Base-by-base conservation (phyloP, 2,888 invertebrate species). In the Nomada ruficornis region DNA sequence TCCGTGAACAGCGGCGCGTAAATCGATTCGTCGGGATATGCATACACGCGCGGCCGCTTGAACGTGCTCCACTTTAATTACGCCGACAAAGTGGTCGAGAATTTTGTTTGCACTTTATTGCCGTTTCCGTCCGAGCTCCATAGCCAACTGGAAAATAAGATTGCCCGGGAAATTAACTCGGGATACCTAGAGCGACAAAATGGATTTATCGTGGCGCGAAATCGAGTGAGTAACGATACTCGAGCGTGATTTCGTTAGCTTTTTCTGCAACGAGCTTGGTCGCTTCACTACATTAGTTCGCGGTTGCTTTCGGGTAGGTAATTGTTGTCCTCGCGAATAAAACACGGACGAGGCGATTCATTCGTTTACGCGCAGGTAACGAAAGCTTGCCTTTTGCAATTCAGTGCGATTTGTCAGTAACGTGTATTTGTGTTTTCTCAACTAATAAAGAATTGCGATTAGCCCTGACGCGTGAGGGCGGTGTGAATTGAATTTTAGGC, bases 1-100 rank as follows among this genome's bases (percentile, higher is more conserved):
- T n/a, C 50, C 63, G 54, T 50, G 52, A 52, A 18, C 5, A 20
- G 29, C 15, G 42, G 20, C 42, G 29, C 29, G 29, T 64, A 52
- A 47, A 84, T 84, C 82, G 79, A 84, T 84, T 54, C 23, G 15
- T 15, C 50, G 47, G 50, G 52, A 80, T 68, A 76, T 73, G 60
- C 67, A 69, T 57, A 59, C 36, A 63, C 60, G 36, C 36, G 29
- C 54, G 18, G 13, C 26, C 52, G n/a, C 15, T 20, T 52, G 23
- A 7, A 20, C 54, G 52, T 60, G 60, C 63, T 29, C 23, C 42
- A 57, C 68, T 79, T 79, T 79, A 79, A 80, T 79, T 68, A 73
- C 62, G n/a, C 7, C 50, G 55, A 52, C 72, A 67, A 52, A 47
- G 42, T 29, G 67, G 60, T 18, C 36, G 54, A 62, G 60, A 57